These are phyloP conservation scores for Falco rusticolus DNA, from an alignment of 2,797 vertebrate species.

Conservation along the genomic window DNA sequence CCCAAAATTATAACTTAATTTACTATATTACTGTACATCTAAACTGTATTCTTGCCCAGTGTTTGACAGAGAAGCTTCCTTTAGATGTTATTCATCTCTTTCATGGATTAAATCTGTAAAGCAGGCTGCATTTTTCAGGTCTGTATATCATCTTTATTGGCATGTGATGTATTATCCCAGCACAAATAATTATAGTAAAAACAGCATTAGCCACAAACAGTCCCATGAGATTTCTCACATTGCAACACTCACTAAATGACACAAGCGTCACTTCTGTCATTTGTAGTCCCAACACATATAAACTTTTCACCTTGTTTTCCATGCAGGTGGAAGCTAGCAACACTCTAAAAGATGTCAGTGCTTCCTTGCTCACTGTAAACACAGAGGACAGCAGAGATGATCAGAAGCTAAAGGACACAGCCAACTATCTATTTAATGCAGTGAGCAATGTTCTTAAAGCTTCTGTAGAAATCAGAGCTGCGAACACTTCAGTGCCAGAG, in stretches of 20 bases:
- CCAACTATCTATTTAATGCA: slow-evolving; percentile 83
- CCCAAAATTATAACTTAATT: neutral
- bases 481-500: neutral
- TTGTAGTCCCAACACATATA: neutral
- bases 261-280: neutral
- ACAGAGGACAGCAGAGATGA: slow-evolving; percentile 64
- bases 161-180: neutral
- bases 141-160: neutral
- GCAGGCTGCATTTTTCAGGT: neutral
- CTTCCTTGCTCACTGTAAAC: slow-evolving; percentile 80
- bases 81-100: neutral
- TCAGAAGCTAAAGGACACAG: slow-evolving; percentile 74
- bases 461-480: slow-evolving; percentile 69
- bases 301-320: neutral
- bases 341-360: slow-evolving; percentile 82
- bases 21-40: neutral
- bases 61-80: neutral
- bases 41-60: neutral
- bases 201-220: neutral
- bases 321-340: slow-evolving; percentile 82
- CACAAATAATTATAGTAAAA: neutral
- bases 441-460: slow-evolving; percentile 87
- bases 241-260: neutral
- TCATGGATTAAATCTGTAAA: neutral
- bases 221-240: neutral